Percentiles rank a stretch among this genome's conserved stretches.
Conservation (phyloP, 2,797 vertebrate species). For the Macrochelys suwanniensis region DNA sequence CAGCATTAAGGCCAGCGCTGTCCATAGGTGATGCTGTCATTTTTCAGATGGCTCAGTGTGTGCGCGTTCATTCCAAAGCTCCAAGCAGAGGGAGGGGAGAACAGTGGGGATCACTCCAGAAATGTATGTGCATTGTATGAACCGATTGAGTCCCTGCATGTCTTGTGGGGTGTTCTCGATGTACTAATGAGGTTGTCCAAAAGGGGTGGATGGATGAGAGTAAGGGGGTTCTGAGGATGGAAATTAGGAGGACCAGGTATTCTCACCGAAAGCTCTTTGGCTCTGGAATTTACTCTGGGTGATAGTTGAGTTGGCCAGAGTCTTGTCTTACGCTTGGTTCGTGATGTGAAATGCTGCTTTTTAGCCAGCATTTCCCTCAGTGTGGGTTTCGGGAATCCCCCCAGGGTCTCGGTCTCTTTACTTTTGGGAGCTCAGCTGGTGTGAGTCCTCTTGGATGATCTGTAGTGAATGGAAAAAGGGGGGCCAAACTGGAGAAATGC, state of each 20-base stretch:
- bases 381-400: background rate
- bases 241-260: background rate
- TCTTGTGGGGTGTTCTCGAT: background rate
- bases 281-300: background rate
- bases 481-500: background rate
- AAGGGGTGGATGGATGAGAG: background rate
- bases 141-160: background rate
- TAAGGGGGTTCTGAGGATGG: background rate
- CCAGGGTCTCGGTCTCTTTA: rapidly evolving
- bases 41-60: background rate
- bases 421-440: rapidly evolving
- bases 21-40: background rate
- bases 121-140: background rate
- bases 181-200: background rate
- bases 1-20: background rate
- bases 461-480: background rate
- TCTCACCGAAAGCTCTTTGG: no score
- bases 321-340: background rate
- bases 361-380: rapidly evolving
- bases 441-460: background rate
- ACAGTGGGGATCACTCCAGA: background rate
- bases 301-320: no score
- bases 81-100: background rate
- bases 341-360: no score
- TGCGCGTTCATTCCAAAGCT: background rate